Base-by-base conservation (phyloP, 2,797 vertebrate species). In the Muscicapa striata region DNA sequence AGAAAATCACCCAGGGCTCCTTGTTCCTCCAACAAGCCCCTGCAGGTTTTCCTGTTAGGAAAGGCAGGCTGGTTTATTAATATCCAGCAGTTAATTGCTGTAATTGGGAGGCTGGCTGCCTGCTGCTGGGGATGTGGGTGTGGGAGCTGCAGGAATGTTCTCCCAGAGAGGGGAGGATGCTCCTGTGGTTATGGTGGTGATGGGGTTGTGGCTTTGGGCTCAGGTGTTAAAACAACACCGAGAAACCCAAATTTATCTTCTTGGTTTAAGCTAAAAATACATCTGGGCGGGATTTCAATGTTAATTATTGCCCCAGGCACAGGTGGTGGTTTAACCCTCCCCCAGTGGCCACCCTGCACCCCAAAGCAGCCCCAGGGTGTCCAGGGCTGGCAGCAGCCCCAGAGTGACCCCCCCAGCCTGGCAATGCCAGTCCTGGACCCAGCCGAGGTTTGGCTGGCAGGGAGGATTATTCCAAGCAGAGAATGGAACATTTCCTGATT, bases 71-170 rank as follows among this genome's bases (percentile, higher is more conserved):
- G 69, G 4, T 76, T 94, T 76, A 93, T 94, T 96, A 94, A 93
- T 46, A 70, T 5, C n/a, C 63, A 45, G 1, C 1, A 4, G 0
- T 94, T 95, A 96, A 95, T 94, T 96, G 92, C 92, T 34, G 90
- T 92, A 96, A 95, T 95, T 92, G 59, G 95, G 49, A 76, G 84
- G 83, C 70, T 90, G 91, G 82, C 58, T 78, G 95, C 79, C 84
- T 76, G 69, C 89, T 18, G 84, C 38, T 1, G 26, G 80, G 45
- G 80, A 2, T 23, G 68, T 40, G 80, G 80, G 68, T n/a, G 78
- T 92, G 96, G 86, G 46, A 87, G 61, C 5, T 1, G 2, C 29
- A 68, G 77, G 66, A 78, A 94, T 68, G 77, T 49, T 80, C 54
- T 51, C 66, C n/a, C 1, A 29, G 73, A 27, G 69, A 43, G 49